A percentile compares a stretch with the other conserved stretches of the same genome.
These are phyloP conservation scores for Drosophila sproati DNA, from an alignment of 1,140 invertebrate species.

Conservation along the genomic window DNA sequence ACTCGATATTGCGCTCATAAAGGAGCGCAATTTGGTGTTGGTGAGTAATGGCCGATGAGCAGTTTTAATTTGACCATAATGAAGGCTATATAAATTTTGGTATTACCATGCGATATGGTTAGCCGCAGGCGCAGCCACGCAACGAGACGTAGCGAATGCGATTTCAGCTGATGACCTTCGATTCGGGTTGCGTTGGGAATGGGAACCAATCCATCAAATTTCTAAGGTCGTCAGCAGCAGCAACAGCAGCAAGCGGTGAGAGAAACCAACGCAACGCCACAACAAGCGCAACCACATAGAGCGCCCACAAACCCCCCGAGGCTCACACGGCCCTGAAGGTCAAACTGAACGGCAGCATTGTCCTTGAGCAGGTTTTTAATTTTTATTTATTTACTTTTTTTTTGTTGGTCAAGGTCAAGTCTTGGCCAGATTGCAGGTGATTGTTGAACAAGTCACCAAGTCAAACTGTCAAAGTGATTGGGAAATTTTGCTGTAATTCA, in stretches of 20 bases:
- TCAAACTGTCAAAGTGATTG: constrained; percentile 49
- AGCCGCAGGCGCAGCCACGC: constrained; percentile 37
- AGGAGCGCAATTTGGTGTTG: constrained; percentile 23
- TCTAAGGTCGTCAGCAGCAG: constrained; percentile 29
- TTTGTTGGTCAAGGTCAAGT: constrained; percentile 50
- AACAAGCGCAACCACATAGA: constrained; percentile 55
- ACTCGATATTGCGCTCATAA: constrained; percentile 12
- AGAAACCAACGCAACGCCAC: constrained; percentile 65
- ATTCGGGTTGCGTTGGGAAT: background rate
- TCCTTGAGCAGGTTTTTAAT: constrained; percentile 44
- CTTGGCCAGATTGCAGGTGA: constrained; percentile 49
- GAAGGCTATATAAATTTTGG: constrained; percentile 50
- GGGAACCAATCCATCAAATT: constrained; percentile 67
- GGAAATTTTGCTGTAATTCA: background rate
- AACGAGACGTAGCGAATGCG: constrained; percentile 63
- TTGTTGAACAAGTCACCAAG: constrained; percentile 66
- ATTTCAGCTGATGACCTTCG: constrained; percentile 30
- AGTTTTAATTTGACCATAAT: constrained; percentile 52
- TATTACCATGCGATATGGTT: constrained; percentile 53
- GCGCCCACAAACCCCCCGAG: constrained; percentile 70
- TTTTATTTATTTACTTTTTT: background rate
- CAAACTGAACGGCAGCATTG: constrained; percentile 40
- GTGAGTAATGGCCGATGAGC: constrained; percentile 49
- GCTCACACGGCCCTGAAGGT: constrained; percentile 33
- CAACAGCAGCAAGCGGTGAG: constrained; percentile 17